phyloP scores from a whole-genome alignment of 2,797 vertebrate species.

The Falco cherrug region DNA sequence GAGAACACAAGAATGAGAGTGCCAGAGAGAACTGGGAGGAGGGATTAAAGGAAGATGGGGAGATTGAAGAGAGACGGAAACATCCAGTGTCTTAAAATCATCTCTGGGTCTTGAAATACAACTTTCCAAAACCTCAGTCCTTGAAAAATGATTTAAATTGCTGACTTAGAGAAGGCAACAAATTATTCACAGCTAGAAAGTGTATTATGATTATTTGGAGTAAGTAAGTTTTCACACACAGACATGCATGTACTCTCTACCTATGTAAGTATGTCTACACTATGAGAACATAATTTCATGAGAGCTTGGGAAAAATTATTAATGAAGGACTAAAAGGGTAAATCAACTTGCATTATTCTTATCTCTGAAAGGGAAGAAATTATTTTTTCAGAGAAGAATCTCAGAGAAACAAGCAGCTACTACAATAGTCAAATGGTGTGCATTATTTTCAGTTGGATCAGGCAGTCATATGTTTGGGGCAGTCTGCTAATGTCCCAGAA shows the following conservation, averaged over 20 bases:
- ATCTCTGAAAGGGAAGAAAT: background rate
- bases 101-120: background rate
- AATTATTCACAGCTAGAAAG: background rate
- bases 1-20: no score
- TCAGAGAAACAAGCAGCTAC: background rate
- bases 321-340: background rate
- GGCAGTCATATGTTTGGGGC: background rate
- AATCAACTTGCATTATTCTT: background rate
- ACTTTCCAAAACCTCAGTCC: background rate
- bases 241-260: background rate
- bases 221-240: background rate
- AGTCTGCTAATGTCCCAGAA: background rate
- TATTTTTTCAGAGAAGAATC: background rate
- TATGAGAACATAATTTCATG: background rate
- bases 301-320: background rate
- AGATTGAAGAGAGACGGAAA: fast-evolving
- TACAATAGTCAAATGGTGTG: background rate
- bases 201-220: background rate
- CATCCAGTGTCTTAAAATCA: background rate
- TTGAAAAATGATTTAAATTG: background rate
- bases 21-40: no score
- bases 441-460: background rate
- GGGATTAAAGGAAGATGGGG: no score
- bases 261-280: background rate
- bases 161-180: background rate